Conservation (phyloP, 1,140 invertebrate species). For the Drosophila mauritiana region DNA sequence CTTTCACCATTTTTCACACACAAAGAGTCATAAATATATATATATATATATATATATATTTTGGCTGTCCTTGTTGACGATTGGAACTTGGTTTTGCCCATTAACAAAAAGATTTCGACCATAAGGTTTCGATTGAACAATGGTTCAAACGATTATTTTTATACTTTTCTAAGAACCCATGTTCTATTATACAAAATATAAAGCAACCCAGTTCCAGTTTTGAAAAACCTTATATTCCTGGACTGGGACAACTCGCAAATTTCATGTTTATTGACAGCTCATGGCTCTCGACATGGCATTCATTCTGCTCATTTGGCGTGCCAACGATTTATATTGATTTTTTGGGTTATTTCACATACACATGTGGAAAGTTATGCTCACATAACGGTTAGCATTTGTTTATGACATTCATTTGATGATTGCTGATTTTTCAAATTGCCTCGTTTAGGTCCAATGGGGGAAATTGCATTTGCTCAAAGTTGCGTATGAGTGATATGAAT, state of each 20-base stretch:
- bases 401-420: slow-evolving; percentile 53
- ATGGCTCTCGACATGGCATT: slow-evolving; percentile 9
- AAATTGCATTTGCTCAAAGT: slow-evolving; percentile 28
- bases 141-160: slow-evolving; percentile 6
- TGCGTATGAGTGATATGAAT: slow-evolving; percentile 34
- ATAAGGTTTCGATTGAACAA: slow-evolving; percentile 12
- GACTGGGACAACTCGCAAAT: slow-evolving; percentile 36
- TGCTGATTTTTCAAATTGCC: slow-evolving; percentile 45
- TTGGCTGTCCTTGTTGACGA: slow-evolving; percentile 1
- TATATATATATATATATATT: slow-evolving; percentile 13
- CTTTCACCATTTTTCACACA: slow-evolving; percentile 1
- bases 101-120: slow-evolving; percentile 25
- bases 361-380: slow-evolving; percentile 42
- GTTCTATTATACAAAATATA: not conserved
- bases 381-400: slow-evolving; percentile 47
- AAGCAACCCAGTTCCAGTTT: not conserved
- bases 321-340: slow-evolving; percentile 47
- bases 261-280: slow-evolving; percentile 25
- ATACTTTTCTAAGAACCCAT: slow-evolving; percentile 12
- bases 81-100: slow-evolving; percentile 32
- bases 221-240: not conserved
- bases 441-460: slow-evolving; percentile 28
- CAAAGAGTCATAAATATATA: not conserved
- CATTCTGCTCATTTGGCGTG: slow-evolving; percentile 16
- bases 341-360: slow-evolving; percentile 27